These are phyloP conservation scores for Sardina pilchardus DNA, from an alignment of 2,113 vertebrate genomes.

Conservation along the genomic window DNA sequence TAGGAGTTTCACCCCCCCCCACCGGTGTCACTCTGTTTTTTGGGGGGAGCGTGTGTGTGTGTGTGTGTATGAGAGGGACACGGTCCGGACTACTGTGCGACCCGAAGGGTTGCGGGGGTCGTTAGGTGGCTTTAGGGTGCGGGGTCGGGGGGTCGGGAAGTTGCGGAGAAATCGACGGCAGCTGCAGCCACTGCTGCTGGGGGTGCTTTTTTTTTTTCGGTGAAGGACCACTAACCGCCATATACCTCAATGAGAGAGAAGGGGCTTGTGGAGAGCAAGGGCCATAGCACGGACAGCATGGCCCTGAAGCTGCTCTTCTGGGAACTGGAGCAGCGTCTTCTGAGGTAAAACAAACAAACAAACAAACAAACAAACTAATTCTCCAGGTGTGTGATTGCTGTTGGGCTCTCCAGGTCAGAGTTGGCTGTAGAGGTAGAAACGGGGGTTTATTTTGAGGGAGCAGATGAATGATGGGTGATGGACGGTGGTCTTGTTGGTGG, in stretches of 20 bases:
- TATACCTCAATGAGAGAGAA: constrained; percentile 62
- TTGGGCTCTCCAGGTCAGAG: no score
- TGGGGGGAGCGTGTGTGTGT: constrained; percentile 33
- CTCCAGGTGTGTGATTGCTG: background rate
- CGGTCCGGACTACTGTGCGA: background rate
- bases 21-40: constrained; percentile 38
- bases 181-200: background rate
- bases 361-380: background rate
- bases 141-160: constrained; percentile 27
- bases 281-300: constrained; percentile 49
- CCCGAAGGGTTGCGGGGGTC: background rate
- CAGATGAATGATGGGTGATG: background rate
- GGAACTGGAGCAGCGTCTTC: constrained; percentile 69
- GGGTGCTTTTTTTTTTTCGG: background rate
- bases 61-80: background rate
- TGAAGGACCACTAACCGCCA: constrained; percentile 28
- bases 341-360: constrained; percentile 55
- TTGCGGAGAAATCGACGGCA: background rate
- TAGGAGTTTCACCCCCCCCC: constrained; percentile 32
- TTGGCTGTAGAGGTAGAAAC: no score
- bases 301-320: constrained; percentile 66
- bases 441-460: background rate
- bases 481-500: background rate
- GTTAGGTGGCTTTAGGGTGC: background rate
- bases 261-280: constrained; percentile 46